Conservation (phyloP, 2,113 vertebrate genomes). For the Zootoca vivipara region DNA sequence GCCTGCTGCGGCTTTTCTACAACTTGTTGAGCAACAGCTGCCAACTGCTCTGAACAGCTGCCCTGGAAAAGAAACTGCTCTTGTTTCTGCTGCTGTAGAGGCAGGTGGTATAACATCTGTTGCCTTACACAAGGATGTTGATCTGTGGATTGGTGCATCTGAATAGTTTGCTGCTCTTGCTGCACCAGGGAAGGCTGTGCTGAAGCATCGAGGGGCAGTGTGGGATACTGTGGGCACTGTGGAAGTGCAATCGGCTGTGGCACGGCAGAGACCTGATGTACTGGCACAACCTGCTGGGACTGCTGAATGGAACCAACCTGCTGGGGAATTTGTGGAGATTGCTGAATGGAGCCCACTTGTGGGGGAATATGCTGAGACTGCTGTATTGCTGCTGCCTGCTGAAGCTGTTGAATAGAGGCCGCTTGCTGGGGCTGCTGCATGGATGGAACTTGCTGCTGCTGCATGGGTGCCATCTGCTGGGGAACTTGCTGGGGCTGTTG, state of each 20-base stretch:
- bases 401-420: conserved; percentile 14
- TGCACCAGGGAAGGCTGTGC: not conserved
- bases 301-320: conserved; percentile 32
- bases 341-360: conserved; percentile 13
- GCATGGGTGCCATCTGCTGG: conserved; percentile 26
- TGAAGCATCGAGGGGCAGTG: conserved; percentile 30
- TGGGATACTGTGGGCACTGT: conserved; percentile 53
- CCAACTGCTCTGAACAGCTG: conserved; percentile 3
- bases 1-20: conserved; percentile 30
- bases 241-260: conserved; percentile 39
- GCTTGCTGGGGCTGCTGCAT: conserved; percentile 30
- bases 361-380: conserved; percentile 53
- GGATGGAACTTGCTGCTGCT: conserved; percentile 30
- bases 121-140: conserved; percentile 27
- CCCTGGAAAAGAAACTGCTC: not conserved
- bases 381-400: conserved; percentile 52
- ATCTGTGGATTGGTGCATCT: conserved; percentile 14
- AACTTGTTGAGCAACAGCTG: conserved; percentile 18
- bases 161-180: conserved; percentile 4
- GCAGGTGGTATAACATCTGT: conserved; percentile 7
- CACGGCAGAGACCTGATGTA: conserved; percentile 38
- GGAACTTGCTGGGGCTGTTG: conserved; percentile 6
- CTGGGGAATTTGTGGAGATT: conserved; percentile 26
- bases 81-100: not conserved
- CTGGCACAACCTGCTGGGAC: conserved; percentile 38